These are phyloP conservation scores for Axea sp. DNA, from an alignment of 2,888 invertebrate genomes.

Conservation along the genomic window DNA sequence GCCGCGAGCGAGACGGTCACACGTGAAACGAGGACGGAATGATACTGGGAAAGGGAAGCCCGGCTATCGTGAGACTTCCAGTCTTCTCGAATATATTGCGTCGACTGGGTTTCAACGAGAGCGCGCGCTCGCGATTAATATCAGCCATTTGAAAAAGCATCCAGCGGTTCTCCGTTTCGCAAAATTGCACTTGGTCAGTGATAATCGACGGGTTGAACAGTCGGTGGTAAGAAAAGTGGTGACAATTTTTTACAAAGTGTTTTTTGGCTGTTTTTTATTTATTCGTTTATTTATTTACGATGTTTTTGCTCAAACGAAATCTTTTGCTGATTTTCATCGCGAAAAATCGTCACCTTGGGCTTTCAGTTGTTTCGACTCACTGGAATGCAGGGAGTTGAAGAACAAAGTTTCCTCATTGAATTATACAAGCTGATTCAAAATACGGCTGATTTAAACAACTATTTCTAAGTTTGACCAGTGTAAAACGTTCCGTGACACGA, in stretches of 20 bases:
- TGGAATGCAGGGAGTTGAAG: too few species aligned
- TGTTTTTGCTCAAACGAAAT: not conserved
- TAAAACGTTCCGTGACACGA: too few species aligned
- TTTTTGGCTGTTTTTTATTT: too few species aligned
- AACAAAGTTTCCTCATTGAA: too few species aligned
- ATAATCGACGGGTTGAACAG: constrained; percentile 1
- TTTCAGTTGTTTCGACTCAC: not conserved
- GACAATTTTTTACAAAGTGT: not conserved
- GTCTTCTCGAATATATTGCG: constrained; percentile 72
- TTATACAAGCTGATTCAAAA: too few species aligned
- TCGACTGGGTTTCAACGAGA: constrained; percentile 64
- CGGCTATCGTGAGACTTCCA: constrained; percentile 66
- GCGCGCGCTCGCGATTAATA: constrained; percentile 67
- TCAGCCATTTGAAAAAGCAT: constrained; percentile 62
- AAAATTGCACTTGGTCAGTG: not conserved
- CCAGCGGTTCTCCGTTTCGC: constrained; percentile 7
- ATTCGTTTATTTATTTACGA: too few species aligned
- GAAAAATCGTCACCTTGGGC: too few species aligned
- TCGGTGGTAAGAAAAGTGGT: constrained; percentile 23
- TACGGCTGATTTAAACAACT: too few species aligned
- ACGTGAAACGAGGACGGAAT: constrained; percentile 38
- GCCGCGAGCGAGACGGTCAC: constrained; percentile 37
- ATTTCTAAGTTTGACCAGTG: too few species aligned
- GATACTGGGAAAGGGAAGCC: constrained; percentile 64
- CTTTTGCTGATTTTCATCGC: constrained; percentile 33